A percentile compares a stretch with the other conserved stretches of the same genome.
These are phyloP conservation scores for Caretta caretta DNA, from an alignment of 2,113 vertebrate genomes.

Conservation along the genomic window DNA sequence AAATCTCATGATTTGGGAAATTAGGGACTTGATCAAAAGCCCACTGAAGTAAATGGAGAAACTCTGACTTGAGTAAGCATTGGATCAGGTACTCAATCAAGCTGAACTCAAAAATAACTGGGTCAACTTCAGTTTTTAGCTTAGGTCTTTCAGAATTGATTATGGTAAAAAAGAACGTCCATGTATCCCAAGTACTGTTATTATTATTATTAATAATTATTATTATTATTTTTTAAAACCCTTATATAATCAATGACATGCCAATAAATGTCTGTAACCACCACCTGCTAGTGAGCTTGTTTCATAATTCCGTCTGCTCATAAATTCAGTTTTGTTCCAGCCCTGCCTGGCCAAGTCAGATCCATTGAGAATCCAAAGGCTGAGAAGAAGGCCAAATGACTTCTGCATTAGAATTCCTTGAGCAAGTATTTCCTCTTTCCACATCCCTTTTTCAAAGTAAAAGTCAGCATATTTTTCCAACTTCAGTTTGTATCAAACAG, in stretches of 20 bases:
- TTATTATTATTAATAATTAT: too few species aligned
- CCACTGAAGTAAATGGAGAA: not conserved
- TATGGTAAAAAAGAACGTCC: not conserved
- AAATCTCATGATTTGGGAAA: rapidly evolving
- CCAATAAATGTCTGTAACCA: constrained; percentile 28
- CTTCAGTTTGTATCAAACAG: not conserved
- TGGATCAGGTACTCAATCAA: not conserved
- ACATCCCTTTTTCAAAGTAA: not conserved
- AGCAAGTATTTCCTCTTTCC: not conserved
- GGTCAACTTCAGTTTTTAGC: not conserved
- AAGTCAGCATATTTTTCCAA: not conserved
- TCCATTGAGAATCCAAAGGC: not conserved
- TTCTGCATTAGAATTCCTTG: not conserved
- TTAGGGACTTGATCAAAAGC: not conserved
- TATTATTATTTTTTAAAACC: too few species aligned
- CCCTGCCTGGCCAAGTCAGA: not conserved
- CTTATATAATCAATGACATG: not conserved
- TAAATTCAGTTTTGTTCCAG: not conserved
- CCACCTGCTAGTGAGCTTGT: constrained; percentile 62
- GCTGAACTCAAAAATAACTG: not conserved
- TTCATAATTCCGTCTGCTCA: constrained; percentile 52
- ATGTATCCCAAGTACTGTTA: not conserved
- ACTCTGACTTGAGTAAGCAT: rapidly evolving
- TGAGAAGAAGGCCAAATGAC: not conserved
- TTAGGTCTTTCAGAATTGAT: not conserved